A percentile compares a stretch with the other conserved stretches of the same genome.
Evolutionary conservation across 1,140 invertebrate genomes (phyloP).

Genomic region (Wiebesia pumilae): DNA sequence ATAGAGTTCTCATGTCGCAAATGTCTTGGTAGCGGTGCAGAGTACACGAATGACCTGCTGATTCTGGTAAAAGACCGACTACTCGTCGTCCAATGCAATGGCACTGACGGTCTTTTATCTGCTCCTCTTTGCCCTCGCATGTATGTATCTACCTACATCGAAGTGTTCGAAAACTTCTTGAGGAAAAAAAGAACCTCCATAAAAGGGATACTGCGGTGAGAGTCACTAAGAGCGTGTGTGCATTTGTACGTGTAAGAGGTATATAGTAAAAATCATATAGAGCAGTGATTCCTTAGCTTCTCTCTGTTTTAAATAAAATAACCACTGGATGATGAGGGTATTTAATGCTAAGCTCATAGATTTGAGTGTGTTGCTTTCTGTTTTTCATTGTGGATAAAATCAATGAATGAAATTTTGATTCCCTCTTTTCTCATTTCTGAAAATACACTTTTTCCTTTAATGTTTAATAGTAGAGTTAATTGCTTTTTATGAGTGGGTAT

Average conservation of each 20-base stretch:
- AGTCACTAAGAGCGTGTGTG: not conserved
- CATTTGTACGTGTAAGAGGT: not conserved
- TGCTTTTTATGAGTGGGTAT: not conserved
- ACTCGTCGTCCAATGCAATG: not conserved
- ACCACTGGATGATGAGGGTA: not conserved
- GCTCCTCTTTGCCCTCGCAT: slow-evolving; percentile 37
- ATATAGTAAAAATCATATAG: slow-evolving; percentile 33
- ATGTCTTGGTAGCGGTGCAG: slow-evolving; percentile 31
- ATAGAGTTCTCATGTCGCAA: slow-evolving; percentile 56
- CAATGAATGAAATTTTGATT: not conserved
- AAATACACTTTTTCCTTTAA: not conserved
- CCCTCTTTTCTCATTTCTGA: not conserved
- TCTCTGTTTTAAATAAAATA: not conserved
- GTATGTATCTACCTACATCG: not conserved
- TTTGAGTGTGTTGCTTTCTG: not conserved
- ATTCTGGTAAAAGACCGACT: slow-evolving; percentile 56
- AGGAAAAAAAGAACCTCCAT: slow-evolving; percentile 42
- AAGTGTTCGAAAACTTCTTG: not conserved
- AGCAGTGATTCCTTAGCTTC: not conserved
- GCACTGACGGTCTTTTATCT: not conserved
- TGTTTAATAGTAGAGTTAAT: not conserved
- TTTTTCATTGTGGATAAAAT: slow-evolving; percentile 18
- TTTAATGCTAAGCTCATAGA: not conserved
- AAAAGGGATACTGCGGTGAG: slow-evolving; percentile 16
- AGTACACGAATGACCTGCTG: slow-evolving; percentile 57